Percentiles rank a stretch among this genome's conserved stretches.
Conservation (phyloP, 2,797 vertebrate species). For the Enteromius trimaculatus region DNA sequence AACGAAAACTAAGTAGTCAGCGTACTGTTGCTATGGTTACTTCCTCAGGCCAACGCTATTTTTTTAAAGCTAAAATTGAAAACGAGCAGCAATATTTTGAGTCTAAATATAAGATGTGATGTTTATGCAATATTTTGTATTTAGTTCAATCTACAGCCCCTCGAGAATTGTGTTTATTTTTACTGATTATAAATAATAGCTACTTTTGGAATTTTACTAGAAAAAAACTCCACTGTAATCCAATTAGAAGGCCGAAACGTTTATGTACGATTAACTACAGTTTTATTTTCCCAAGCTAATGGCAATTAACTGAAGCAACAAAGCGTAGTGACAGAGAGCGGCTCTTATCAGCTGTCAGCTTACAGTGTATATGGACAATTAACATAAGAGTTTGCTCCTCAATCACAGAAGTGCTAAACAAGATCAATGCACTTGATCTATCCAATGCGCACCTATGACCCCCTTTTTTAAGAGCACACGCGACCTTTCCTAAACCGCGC, state of each 20-base stretch:
- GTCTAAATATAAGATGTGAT: not conserved
- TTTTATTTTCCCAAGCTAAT: conserved; percentile 32
- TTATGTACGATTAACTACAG: conserved; percentile 18
- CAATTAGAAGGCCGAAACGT: conserved; percentile 4
- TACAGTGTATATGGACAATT: conserved; percentile 55
- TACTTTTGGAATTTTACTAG: not conserved
- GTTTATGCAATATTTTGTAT: not conserved
- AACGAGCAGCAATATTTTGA: not conserved
- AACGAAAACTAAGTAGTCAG: not conserved
- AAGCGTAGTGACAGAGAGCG: conserved; percentile 17
- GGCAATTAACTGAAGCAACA: conserved; percentile 36
- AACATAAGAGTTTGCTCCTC: conserved; percentile 59
- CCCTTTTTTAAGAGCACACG: conserved; percentile 43
- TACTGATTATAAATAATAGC: not conserved
- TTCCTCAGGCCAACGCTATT: not conserved
- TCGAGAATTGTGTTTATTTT: not conserved
- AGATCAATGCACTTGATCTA: conserved; percentile 68
- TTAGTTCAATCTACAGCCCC: not conserved
- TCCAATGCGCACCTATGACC: conserved; percentile 44
- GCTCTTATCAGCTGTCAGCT: conserved; percentile 68
- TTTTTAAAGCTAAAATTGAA: not conserved
- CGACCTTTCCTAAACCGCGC: conserved; percentile 65
- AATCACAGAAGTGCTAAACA: conserved; percentile 67
- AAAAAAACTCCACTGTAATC: not conserved
- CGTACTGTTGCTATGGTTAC: conserved; percentile 2